These are phyloP conservation scores for Pteruthius melanotis DNA, from an alignment of 2,113 vertebrate species.

Conservation along the genomic window DNA sequence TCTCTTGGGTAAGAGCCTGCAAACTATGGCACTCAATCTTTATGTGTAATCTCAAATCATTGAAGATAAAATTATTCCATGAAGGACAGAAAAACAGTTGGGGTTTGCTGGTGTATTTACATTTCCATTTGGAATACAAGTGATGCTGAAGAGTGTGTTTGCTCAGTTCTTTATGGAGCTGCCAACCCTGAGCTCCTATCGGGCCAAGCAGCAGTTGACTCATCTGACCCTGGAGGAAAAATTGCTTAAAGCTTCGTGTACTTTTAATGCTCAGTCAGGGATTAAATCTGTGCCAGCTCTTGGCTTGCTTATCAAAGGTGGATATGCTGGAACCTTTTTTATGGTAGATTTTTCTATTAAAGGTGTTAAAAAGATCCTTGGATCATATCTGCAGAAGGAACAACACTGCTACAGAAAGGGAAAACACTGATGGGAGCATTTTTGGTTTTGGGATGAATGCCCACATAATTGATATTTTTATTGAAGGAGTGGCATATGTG, in stretches of 20 bases:
- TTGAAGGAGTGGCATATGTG: neutral
- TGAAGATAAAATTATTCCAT: neutral
- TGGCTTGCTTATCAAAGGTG: neutral
- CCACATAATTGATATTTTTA: neutral
- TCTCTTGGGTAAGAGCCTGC: neutral
- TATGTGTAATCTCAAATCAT: neutral
- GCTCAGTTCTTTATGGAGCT: neutral
- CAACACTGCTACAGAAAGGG: neutral
- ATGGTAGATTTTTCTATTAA: neutral
- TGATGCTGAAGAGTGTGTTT: neutral
- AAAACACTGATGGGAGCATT: neutral
- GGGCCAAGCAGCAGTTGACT: constrained; percentile 14
- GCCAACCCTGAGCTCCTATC: constrained; percentile 1
- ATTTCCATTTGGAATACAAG: neutral
- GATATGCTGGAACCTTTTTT: neutral
- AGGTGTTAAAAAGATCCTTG: neutral
- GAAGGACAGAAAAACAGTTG: neutral
- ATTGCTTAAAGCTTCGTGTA: neutral
- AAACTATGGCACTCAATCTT: neutral
- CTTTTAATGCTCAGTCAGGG: neutral
- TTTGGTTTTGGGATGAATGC: neutral
- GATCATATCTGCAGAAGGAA: neutral
- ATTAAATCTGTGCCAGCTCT: neutral
- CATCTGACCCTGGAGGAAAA: constrained; percentile 27
- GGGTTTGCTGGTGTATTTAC: constrained; percentile 1